A percentile compares a stretch with the other conserved stretches of the same genome.
Evolutionary conservation across 2,113 vertebrate species (phyloP).

Genomic region (Ophiodon elongatus): DNA sequence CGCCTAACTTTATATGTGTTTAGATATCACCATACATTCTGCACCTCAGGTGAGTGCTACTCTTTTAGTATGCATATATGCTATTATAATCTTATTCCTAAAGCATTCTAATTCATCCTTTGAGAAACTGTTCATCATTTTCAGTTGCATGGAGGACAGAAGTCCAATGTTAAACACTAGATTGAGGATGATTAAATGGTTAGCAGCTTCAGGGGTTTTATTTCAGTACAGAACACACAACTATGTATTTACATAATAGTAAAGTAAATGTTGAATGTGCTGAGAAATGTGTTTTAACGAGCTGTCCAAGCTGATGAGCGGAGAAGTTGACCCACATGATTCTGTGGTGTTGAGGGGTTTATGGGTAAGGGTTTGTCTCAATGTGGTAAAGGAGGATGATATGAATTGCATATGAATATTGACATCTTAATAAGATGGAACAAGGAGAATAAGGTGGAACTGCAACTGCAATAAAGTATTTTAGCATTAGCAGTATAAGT

Average conservation of each 20-base stretch:
- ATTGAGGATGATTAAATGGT: neutral
- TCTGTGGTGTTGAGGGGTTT: neutral
- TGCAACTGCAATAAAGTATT: neutral
- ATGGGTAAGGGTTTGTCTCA: neutral
- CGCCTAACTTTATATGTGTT: neutral
- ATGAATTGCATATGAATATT: neutral
- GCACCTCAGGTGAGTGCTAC: neutral
- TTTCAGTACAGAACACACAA: constrained; percentile 6
- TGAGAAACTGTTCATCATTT: neutral
- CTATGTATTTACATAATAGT: neutral
- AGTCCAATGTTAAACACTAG: neutral
- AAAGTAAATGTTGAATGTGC: constrained; percentile 13
- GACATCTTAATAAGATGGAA: neutral
- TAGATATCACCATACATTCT: neutral
- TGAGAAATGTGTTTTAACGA: constrained; percentile 19
- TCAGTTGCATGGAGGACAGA: neutral
- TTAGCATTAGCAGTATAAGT: neutral
- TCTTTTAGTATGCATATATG: neutral
- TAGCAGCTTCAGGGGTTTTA: neutral
- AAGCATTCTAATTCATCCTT: neutral
- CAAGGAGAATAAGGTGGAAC: too few relatives aligned
- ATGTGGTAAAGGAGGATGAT: neutral
- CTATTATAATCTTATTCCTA: neutral
- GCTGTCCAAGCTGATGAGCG: neutral
- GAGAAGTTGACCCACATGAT: neutral